Evolutionary conservation across 92 coral and sea anemone genomes (phyloP), one percentile per base, ranked within the genome.

Genomic region (Epizoanthus ramosus): DNA sequence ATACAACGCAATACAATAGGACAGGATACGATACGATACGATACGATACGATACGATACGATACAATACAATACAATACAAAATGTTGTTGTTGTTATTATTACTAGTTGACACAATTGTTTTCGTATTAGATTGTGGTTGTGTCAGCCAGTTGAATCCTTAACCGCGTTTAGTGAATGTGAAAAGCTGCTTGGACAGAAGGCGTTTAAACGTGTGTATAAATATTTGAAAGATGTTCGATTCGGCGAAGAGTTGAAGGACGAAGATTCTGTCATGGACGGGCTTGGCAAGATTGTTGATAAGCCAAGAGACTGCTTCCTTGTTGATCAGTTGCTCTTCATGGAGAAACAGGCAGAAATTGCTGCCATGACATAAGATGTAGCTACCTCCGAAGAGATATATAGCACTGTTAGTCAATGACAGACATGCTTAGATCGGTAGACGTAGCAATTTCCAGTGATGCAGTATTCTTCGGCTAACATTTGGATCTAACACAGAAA

Each of bases 321-420:
- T 3, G 98, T 95, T 31, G 98, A 95, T 82, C 98, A 95, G 58
- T 74, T 95, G 15, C 87, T 95, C 33, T 95, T 95, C 63, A 91
- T 95, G 96, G 98, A 95, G 52, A 95, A 93, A 92, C 98, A 95
- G 71, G 98, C 92, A 23, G 98, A 95, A 75, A 95, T 95, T 63
- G 91, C 93, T 43, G 92, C 95, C 24, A 92, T 92, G 95, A 92
- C 90, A 79, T 63, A 81, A 65, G 7, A 37, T 10, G 21, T 22
- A 4, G 31, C 69, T 2, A 19, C 54, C 71, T 10, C 57, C 10
- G 4, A 8, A 18, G 63, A 39, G 39, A 61, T 63, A 74, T 28
- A 50, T 47, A 47, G 14, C 54, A 47, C 54, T 8, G 54, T 47
- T 47, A 9, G 0, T 47, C 54, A 47, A 47, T 2, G 54, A 1